Evolutionary conservation across 2,113 vertebrate species (phyloP), one percentile per base, ranked within the genome.

Genomic region (Rostratula benghalensis): DNA sequence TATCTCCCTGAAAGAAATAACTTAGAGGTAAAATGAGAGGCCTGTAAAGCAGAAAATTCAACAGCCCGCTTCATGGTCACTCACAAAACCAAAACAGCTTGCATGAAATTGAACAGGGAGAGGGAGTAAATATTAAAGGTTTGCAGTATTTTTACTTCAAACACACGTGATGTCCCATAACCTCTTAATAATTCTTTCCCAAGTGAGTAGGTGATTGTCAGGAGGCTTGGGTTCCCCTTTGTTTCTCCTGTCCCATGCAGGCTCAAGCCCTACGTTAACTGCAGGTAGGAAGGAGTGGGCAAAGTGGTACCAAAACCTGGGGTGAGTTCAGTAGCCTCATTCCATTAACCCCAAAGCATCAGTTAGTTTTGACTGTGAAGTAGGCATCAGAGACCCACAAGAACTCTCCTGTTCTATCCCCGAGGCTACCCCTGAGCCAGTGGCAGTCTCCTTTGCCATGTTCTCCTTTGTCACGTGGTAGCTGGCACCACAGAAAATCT

Each of bases 341-440:
- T 28, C 9, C 35, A 12, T 87, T 96, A 95, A 93, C 50, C 27
- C 15, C 64, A 83, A 94, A 77, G n/a, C 41, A 69, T 22, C 17
- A 65, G 71, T 93, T 95, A 82, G 91, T 94, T 95, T 70, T 94
- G 93, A 75, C 75, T 57, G 83, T 91, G 93, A 96, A 96, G 84
- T 0, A 46, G 50, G 31, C 48, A 81, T 57, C 48, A 83, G 89
- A 46, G 63, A 50, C 60, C 82, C n/a, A 8, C 37, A 92, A 41
- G 23, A 93, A 65, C 31, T 85, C 39, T 90, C 17, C 67, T 51
- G 69, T 51, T 71, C 67, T 39, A 51, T 89, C 27, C 10, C 68
- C 8, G 18, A 90, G 64, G 48, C 56, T 83, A 59, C 76, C 50
- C 50, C 35, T 69, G 80, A 67, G 76, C 17, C 92, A 94, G 84